Evolutionary conservation across 2,113 vertebrate genomes (phyloP), one percentile per base, ranked within the genome.

Genomic region (Bostrychus sinensis): DNA sequence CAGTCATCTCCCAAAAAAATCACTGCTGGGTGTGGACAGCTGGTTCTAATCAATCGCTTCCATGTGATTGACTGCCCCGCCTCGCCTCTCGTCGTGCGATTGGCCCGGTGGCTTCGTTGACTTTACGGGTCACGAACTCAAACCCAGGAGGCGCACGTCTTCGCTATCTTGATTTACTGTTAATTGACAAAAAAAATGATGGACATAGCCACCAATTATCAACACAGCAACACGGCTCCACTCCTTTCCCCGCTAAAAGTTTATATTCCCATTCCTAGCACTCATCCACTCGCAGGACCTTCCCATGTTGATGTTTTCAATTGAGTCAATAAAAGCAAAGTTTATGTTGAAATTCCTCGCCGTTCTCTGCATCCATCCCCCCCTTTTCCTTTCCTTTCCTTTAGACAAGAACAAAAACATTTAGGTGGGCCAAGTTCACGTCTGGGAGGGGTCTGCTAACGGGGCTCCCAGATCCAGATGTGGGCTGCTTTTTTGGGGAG

Each of bases 1-100:
- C 91, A 93, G 88, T 92, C 90, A 89, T 90, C 48, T 42, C 2
- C 12, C 60, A 37, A 28, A 39, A 53, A 50, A 56, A 43, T 56
- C 69, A 62, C 36, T 46, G 22, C 53, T 6, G 74, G 70, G 75
- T 57, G 75, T 58, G 62, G 53, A 84, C 91, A 92, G 88, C 84
- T 93, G 92, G 85, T 93, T 91, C 77, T 75, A 84, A 92, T 93
- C 87, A 90, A 69, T 87, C 68, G 53, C 62, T 68, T 80, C 80
- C 82, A 88, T 84, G 76, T 89, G 89, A 92, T 86, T 77, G 79
- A 88, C 72, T 39, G 58, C 19, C 32, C 36, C 58, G 56, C 41
- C 36, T 25, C 56, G 43, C 51, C 20, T 13, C 43, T 46, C 56
- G 68, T 25, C 32, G 30, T 19, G 60, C 55, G 68, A 62, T 61